Base-by-base conservation (phyloP, 1,140 invertebrate species). In the Macrotrachela quadricornifera region DNA sequence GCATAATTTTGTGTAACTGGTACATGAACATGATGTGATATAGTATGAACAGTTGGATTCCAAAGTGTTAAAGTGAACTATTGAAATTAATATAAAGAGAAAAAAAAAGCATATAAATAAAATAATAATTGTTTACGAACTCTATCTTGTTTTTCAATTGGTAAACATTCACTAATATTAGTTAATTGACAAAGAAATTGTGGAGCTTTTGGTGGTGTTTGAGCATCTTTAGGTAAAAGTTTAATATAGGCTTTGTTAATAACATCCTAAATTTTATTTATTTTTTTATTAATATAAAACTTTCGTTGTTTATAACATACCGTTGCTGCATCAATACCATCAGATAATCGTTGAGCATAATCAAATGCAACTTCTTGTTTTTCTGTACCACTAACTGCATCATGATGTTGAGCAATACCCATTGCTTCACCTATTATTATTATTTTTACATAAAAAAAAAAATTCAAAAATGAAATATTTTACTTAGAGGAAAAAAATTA, bases 401-500 rank as follows among this genome's bases (percentile, higher is more conserved):
- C 87, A 61, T 95, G 88, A 70, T 94, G 88, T 63, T 94, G 87
- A 74, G 83, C 79, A 0, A 90, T 73, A 17, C 82, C 85, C 73
- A 82, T 67, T 10, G 71, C 67, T 59, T 64, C 58, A 52, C 57
- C 68, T 66, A 57, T 21, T 48, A 56, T 15, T 40, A 17, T 38
- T 15, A 30, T 30, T 4, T 4, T 8, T 2, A 4, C 8, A 8
- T 30, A 30, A 4, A 30, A 8, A 30, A 30, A 30, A 4, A 2
- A 4, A 30, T 30, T 30, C 21, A 4, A 4, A 30, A 4, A 30
- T 4, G 8, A 30, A 8, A 30, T 30, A 30, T 30, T 8, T 30
- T 30, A 30, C 21, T 30, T 30, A 30, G 8, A 30, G 21, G 21
- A 30, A 30, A 30, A 4, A 8, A 4, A 2, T 30, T 30, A 30